Evolutionary conservation across 2,113 vertebrate species (phyloP).

Genomic region (Carassius gibelio): DNA sequence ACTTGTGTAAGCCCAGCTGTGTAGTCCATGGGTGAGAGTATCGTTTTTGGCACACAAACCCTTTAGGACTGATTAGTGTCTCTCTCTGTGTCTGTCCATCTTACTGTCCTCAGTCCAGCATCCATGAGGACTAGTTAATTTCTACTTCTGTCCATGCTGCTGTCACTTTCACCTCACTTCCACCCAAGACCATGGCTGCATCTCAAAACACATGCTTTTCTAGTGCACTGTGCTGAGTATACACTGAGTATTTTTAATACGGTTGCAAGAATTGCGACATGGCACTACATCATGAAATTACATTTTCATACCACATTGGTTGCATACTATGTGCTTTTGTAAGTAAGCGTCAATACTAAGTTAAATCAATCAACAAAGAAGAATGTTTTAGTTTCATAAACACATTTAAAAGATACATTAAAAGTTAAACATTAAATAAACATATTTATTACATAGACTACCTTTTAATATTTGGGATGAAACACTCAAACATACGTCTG

Average conservation of each 20-base stretch:
- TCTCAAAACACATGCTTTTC: neutral
- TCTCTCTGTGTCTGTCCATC: neutral
- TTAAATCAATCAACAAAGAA: no score
- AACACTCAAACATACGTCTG: neutral
- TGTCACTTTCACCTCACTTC: slow-evolving; percentile 13
- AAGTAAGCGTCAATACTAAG: no score
- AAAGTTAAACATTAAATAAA: no score
- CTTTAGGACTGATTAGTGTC: slow-evolving; percentile 32
- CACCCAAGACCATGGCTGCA: neutral
- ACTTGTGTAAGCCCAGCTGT: neutral
- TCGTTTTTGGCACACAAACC: slow-evolving; percentile 7
- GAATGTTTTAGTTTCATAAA: no score
- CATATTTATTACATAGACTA: no score
- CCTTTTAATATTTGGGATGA: no score
- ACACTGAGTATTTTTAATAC: neutral
- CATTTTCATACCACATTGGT: no score
- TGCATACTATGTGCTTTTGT: no score
- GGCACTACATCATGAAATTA: no score
- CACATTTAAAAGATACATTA: no score
- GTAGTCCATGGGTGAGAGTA: neutral
- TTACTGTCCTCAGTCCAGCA: slow-evolving; percentile 12
- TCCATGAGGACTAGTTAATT: slow-evolving; percentile 24
- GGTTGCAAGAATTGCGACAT: neutral
- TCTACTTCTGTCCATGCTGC: neutral
- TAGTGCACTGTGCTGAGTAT: neutral